phyloP scores from a whole-genome alignment of 2,113 vertebrate species.

The Siniperca knerii region DNA sequence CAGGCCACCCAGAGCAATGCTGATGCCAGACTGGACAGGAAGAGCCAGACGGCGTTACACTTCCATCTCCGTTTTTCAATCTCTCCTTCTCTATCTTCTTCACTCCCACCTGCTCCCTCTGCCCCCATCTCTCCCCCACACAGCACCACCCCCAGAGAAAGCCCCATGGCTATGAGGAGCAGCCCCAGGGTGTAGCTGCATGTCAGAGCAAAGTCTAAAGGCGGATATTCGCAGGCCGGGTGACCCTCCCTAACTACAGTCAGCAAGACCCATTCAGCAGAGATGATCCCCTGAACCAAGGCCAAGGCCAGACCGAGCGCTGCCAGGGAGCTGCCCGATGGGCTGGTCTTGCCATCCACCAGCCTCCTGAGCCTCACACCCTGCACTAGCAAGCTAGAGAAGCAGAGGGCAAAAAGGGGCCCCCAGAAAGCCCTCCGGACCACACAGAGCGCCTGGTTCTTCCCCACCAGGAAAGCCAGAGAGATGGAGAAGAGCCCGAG shows the following conservation, averaged over 20 bases:
- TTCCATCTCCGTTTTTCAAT: conserved; percentile 89
- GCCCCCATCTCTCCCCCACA: conserved; percentile 88
- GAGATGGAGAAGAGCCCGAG: conserved; percentile 93
- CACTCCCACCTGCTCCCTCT: conserved; percentile 79
- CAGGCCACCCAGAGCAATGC: conserved; percentile 94
- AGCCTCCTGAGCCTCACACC: conserved; percentile 90
- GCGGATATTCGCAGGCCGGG: conserved; percentile 92
- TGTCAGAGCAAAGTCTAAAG: conserved; percentile 93
- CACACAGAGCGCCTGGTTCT: conserved; percentile 90
- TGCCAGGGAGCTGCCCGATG: conserved; percentile 88
- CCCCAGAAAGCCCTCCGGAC: conserved; percentile 94
- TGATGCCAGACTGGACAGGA: conserved; percentile 90
- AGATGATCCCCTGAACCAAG: conserved; percentile 94
- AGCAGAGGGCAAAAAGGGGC: conserved; percentile 94
- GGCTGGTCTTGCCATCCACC: conserved; percentile 88
- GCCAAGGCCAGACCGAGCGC: conserved; percentile 89
- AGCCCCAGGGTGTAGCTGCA: conserved; percentile 92
- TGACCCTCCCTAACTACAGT: conserved; percentile 92
- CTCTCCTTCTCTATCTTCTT: conserved; percentile 79
- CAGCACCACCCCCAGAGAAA: conserved; percentile 90
- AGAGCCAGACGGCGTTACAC: conserved; percentile 91
- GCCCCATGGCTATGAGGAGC: conserved; percentile 86
- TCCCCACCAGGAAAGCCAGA: conserved; percentile 93
- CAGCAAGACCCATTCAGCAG: conserved; percentile 93
- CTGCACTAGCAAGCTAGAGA: conserved; percentile 94